Conservation (phyloP, 1,140 invertebrate species). For the Drosophila navojoa region DNA sequence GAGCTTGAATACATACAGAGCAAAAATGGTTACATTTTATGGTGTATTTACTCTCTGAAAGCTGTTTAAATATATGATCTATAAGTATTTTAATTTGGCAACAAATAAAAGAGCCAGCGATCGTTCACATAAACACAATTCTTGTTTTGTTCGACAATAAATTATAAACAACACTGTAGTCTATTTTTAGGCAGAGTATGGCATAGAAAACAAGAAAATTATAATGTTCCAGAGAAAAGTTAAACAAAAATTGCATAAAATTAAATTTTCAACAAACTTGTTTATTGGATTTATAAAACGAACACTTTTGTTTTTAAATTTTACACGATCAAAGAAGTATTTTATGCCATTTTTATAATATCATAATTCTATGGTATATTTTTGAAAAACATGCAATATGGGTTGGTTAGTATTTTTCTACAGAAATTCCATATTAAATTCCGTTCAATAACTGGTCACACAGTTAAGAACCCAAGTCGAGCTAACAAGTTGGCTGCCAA, state of each 20-base stretch:
- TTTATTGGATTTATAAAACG: too few species aligned
- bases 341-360: neutral
- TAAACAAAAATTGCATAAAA: neutral
- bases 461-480: slow-evolving; percentile 22
- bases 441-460: slow-evolving; percentile 9
- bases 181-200: neutral
- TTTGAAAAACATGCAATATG: too few species aligned
- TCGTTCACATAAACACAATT: neutral
- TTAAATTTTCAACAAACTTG: too few species aligned
- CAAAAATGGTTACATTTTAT: too few species aligned
- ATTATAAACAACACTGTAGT: neutral
- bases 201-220: neutral
- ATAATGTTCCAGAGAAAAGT: neutral
- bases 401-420: neutral
- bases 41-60: neutral
- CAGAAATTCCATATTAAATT: neutral
- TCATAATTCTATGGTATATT: neutral
- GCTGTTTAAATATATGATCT: slow-evolving; percentile 11
- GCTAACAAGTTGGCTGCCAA: slow-evolving; percentile 41
- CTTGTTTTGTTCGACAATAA: neutral
- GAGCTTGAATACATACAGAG: neutral
- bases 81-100: neutral
- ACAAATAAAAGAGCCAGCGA: neutral
- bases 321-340: neutral
- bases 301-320: too few species aligned